Evolutionary conservation across 2,797 vertebrate species (phyloP).

Genomic region (Chanos chanos): DNA sequence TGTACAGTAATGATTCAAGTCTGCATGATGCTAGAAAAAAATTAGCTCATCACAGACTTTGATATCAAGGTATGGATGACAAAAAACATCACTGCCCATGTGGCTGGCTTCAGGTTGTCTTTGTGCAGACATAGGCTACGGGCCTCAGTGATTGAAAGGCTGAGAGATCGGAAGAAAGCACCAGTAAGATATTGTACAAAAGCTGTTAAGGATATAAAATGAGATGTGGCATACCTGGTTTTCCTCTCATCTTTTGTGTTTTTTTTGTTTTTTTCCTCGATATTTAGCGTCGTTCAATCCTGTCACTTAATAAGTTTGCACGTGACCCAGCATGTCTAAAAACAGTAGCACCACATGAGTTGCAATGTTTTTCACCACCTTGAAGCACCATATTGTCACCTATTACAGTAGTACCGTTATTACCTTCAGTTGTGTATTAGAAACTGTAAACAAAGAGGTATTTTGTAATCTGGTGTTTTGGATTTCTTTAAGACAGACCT

Average conservation of each 20-base stretch:
- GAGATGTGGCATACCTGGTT: constrained; percentile 50
- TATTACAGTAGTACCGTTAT: constrained; percentile 97
- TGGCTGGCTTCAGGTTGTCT: constrained; percentile 70
- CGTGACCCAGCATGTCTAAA: constrained; percentile 64
- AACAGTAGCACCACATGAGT: constrained; percentile 83
- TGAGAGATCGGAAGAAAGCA: constrained; percentile 79
- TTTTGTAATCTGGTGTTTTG: constrained; percentile 87
- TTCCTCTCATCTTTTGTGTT: constrained; percentile 16
- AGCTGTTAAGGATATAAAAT: constrained; percentile 67
- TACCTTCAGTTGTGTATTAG: constrained; percentile 89
- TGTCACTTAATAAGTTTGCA: constrained; percentile 31
- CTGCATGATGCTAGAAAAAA: constrained; percentile 68
- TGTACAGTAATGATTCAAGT: constrained; percentile 79
- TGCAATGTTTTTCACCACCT: constrained; percentile 84
- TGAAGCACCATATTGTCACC: constrained; percentile 95
- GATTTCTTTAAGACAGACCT: constrained; percentile 84
- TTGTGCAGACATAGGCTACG: constrained; percentile 68
- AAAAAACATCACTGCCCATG: constrained; percentile 80
- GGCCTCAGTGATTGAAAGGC: constrained; percentile 66
- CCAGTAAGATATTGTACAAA: constrained; percentile 80
- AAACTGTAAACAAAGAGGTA: constrained; percentile 99
- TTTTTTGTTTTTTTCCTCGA: constrained; percentile 31
- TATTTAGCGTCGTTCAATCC: constrained; percentile 20
- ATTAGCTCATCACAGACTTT: constrained; percentile 75
- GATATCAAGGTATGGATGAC: constrained; percentile 64